These are phyloP conservation scores for Bos indicus DNA, from an alignment of 2,113 vertebrate species.

Conservation along the genomic window DNA sequence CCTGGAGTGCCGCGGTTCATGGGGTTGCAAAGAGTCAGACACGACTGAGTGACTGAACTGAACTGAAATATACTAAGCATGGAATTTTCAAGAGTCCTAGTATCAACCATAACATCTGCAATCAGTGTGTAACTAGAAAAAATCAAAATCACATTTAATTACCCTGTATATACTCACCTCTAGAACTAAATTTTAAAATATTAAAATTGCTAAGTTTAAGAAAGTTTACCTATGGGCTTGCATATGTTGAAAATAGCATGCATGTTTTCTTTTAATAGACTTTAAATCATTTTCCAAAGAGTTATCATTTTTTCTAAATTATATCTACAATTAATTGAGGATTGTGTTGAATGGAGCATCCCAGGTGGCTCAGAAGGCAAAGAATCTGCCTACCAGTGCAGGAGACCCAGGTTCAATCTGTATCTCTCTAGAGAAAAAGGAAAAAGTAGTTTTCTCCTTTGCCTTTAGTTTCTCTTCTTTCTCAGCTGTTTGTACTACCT, in stretches of 20 bases:
- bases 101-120: neutral
- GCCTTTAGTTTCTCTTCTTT: neutral
- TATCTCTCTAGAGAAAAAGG: neutral
- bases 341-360: neutral
- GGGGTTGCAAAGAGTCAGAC: neutral
- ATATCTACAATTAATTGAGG: neutral
- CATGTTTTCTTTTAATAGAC: neutral
- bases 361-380: neutral
- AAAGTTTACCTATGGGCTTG: neutral
- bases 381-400: neutral
- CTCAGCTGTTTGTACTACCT: neutral
- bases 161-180: neutral
- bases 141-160: neutral
- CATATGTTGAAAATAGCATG: neutral
- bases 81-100: neutral
- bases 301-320: neutral
- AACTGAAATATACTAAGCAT: neutral
- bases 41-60: neutral
- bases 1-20: fast-evolving
- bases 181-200: neutral
- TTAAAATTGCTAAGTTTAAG: neutral
- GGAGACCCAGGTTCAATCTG: neutral
- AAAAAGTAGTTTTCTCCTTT: neutral
- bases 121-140: neutral
- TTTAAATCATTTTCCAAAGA: neutral